Evolutionary conservation across 1,140 invertebrate species (phyloP), one percentile per base, ranked within the genome.

Genomic region (Pararge aegeria): DNA sequence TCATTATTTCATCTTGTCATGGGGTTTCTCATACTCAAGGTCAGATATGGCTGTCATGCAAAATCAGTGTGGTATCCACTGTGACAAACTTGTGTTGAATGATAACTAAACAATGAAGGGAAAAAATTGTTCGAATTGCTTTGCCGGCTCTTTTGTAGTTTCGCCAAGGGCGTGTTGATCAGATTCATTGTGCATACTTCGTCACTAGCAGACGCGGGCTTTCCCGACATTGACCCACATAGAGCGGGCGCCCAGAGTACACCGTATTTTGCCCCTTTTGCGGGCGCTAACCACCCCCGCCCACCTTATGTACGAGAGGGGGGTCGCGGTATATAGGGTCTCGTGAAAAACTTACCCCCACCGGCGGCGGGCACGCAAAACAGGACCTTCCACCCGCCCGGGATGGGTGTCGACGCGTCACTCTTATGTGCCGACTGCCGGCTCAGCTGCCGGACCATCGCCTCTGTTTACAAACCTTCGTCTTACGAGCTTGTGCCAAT

Each of bases 161-260:
- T 88, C 72, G 84, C 81, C 80, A 81, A 78, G 80, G 85, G 86
- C 83, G 83, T 90, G 90, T 87, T 87, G 87, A 89, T 89, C 84
- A 81, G 87, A 85, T 87, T 87, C 87, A 86, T 89, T 87, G 87
- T 89, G 87, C 86, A 89, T 87, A 87, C 81, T 89, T 83, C 83
- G 86, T 89, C 84, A 89, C 83, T 84, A 83, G 86, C 83, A 89
- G 86, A 89, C 88, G 89, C 90, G 89, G 90, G 90, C 87, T 91
- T 92, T 89, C 90, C 90, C 90, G 91, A 90, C 90, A 92, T 91
- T 92, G 91, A 91, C 90, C 90, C 88, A 91, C 87, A 91, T 91
- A 91, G 83, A 83, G 72, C 80, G 87, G 83, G 87, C 85, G 84
- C 89, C 86, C 89, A 89, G 83, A 90, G 80, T 87, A 88, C 90